These are phyloP conservation scores for Lichenostomus cassidix DNA, from an alignment of 2,113 vertebrate species.

Conservation along the genomic window DNA sequence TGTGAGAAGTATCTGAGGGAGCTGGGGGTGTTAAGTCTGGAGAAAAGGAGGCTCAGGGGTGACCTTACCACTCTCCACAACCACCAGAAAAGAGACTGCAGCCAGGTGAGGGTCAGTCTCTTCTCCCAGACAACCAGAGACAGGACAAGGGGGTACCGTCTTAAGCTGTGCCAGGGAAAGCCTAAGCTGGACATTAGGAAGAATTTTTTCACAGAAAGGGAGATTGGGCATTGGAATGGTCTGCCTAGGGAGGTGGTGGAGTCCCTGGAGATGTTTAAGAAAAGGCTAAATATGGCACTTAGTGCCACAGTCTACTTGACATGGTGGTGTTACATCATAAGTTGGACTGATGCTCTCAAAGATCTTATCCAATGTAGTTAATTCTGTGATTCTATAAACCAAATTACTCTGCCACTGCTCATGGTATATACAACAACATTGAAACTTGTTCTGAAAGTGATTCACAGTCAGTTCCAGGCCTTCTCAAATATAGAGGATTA, in stretches of 20 bases:
- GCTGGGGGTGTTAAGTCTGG: not conserved
- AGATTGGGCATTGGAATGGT: not conserved
- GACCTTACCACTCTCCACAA: not conserved
- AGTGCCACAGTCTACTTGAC: not conserved
- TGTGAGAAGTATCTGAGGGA: not conserved
- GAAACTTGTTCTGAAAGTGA: not conserved
- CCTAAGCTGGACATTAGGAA: not conserved
- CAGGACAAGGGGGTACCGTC: not conserved
- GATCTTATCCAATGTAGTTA: not conserved
- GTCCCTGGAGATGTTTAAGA: not conserved
- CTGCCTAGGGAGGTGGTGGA: not conserved
- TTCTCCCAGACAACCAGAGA: not conserved
- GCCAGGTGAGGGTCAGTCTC: not conserved
- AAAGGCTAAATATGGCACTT: not conserved
- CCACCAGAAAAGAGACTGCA: too few species aligned
- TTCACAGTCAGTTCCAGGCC: fast-evolving
- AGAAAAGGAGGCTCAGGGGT: not conserved
- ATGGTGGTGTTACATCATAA: not conserved
- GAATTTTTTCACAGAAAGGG: not conserved
- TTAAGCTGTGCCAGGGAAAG: fast-evolving
- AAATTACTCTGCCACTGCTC: not conserved
- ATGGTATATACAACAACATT: not conserved
- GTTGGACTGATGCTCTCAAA: not conserved
- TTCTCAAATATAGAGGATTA: not conserved
- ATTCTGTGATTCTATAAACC: not conserved